A percentile compares a stretch with the other conserved stretches of the same genome.
phyloP scores from a whole-genome alignment of 1,140 invertebrate species.

The Contarinia nasturtii region DNA sequence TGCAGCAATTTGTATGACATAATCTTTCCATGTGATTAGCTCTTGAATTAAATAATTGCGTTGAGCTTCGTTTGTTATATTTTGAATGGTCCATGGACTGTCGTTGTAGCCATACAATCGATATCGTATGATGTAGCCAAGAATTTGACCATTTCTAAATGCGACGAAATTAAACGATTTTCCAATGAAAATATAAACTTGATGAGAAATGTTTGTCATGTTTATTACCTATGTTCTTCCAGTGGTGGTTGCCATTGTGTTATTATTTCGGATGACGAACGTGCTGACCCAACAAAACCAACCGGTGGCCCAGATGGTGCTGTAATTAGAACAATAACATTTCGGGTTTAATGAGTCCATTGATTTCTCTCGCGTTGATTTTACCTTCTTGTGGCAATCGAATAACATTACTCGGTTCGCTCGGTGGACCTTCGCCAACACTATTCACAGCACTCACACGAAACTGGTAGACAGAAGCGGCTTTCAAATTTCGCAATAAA shows the following conservation, averaged over 20 bases:
- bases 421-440: conserved; percentile 82
- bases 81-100: conserved; percentile 71
- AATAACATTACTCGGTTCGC: conserved; percentile 69
- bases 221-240: conserved; percentile 46
- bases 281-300: conserved; percentile 76
- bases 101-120: conserved; percentile 77
- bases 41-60: conserved; percentile 83
- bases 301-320: conserved; percentile 76
- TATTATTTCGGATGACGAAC: conserved; percentile 87
- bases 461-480: conserved; percentile 89
- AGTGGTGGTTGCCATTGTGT: conserved; percentile 92
- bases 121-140: conserved; percentile 85
- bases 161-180: too few species aligned
- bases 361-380: conserved; percentile 10
- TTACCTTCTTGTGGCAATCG: conserved; percentile 85
- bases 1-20: conserved; percentile 91
- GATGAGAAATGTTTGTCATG: too few species aligned
- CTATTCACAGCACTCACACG: conserved; percentile 87
- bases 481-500: conserved; percentile 70
- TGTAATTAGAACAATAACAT: conserved; percentile 17
- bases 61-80: conserved; percentile 85
- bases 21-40: conserved; percentile 94
- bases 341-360: background rate
- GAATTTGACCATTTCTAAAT: conserved; percentile 73
- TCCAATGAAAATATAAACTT: too few species aligned